phyloP scores from a whole-genome alignment of 2,113 vertebrate genomes.

The Ctenomys sociabilis region DNA sequence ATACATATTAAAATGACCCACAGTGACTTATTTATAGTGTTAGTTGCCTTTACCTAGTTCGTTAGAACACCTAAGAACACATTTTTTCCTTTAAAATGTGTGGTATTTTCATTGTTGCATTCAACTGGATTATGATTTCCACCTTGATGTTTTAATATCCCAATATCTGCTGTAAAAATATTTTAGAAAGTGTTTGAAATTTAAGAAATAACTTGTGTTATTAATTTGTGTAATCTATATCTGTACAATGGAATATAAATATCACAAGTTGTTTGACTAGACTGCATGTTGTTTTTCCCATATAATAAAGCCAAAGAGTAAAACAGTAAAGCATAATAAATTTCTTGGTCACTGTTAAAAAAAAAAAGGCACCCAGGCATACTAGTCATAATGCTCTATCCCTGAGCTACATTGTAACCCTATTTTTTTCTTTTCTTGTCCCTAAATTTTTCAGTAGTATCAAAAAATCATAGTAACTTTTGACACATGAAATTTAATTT shows the following conservation, averaged over 20 bases:
- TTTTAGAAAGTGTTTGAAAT: constrained; percentile 85
- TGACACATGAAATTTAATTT: constrained; percentile 33
- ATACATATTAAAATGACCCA: constrained; percentile 82
- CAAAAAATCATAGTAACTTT: constrained; percentile 3
- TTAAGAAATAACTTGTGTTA: constrained; percentile 87
- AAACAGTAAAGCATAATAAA: neutral
- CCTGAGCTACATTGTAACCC: neutral
- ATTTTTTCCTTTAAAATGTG: constrained; percentile 82
- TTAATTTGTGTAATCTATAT: constrained; percentile 89
- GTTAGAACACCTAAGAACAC: constrained; percentile 83
- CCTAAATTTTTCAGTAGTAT: neutral
- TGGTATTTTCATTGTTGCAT: constrained; percentile 84
- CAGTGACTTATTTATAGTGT: constrained; percentile 82
- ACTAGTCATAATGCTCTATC: neutral
- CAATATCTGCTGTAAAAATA: constrained; percentile 86
- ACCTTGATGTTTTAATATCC: constrained; percentile 84
- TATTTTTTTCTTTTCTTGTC: no score
- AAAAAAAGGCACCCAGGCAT: no score
- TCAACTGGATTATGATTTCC: constrained; percentile 85
- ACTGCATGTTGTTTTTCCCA: constrained; percentile 78
- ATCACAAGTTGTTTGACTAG: constrained; percentile 88
- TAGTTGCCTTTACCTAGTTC: constrained; percentile 81
- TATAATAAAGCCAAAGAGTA: constrained; percentile 70
- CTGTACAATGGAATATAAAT: constrained; percentile 91
- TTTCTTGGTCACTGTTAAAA: no score